These are phyloP conservation scores for Amorpha juglandis DNA, from an alignment of 2,888 invertebrate species.

Conservation along the genomic window DNA sequence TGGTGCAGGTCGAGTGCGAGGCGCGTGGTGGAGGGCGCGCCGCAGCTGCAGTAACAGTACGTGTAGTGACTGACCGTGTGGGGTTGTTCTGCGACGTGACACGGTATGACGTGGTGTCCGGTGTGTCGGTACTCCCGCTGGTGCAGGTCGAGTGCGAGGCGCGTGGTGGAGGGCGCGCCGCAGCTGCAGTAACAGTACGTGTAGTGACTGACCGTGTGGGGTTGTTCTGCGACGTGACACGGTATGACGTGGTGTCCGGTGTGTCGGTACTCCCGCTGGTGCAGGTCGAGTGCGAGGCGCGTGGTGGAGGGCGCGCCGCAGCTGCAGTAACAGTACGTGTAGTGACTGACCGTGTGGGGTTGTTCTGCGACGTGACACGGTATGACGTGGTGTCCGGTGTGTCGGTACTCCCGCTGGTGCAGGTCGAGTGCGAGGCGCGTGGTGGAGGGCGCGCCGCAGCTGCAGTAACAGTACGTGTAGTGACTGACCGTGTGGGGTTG, in stretches of 20 bases:
- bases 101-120: slow-evolving; percentile 20
- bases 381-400: slow-evolving; percentile 22
- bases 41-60: no score
- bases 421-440: background rate
- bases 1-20: background rate
- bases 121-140: slow-evolving; percentile 20
- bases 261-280: slow-evolving; percentile 19
- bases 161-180: no score
- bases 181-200: no score
- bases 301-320: no score
- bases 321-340: no score
- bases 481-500: background rate
- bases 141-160: background rate
- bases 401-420: slow-evolving; percentile 16
- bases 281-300: background rate
- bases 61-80: background rate
- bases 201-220: background rate
- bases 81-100: no score
- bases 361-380: background rate
- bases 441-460: no score
- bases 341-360: background rate
- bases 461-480: no score
- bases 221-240: no score
- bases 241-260: slow-evolving; percentile 22
- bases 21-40: no score